Evolutionary conservation across 2,113 vertebrate species (phyloP), one percentile per base, ranked within the genome.

Genomic region (Mixornis gularis): DNA sequence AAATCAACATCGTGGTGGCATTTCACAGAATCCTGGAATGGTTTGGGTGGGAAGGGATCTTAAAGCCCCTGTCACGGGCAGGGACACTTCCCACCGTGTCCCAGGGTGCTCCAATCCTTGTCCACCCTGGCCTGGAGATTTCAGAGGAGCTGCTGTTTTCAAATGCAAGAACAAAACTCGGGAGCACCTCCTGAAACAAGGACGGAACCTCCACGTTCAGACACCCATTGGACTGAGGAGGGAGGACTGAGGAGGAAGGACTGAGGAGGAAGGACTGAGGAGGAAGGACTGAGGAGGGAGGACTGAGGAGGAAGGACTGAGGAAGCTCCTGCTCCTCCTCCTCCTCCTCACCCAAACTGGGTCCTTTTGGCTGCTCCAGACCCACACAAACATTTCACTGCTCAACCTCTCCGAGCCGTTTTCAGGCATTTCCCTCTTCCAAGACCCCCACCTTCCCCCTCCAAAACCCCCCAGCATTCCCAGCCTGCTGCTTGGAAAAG

Each of bases 151-250:
- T 26, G 4, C 6, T 25, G 17, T 6, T 60, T 59, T 60, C 13
- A 76, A 79, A 72, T 1, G 1, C 16, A 12, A 52, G 13, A 7
- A 27, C 36, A 27, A 53, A 34, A 32, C 12, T 0, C 3, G 10
- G 43, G 53, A 79, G 12, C 41, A 18, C 19, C 44, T 60, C 84
- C 53, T 41, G 8, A 49, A 79, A 30, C 44, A 32, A 65, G 77
- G 73, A 59, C 4, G 3, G 52, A 71, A 65, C 27, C 0, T 7
- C 15, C 1, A 0, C 6, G 25, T n/a, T 43, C 68, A 32, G 51
- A 6, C 1, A 4, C 78, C 9, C n/a, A 6, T 9, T 12, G 43
- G 79, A 34, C 17, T 52, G 34, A 58, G n/a, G 19, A 89, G 22
- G 51, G 51, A 30, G 52, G 40, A 13, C 1, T 18, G 64, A 10